Evolutionary conservation across 2,797 vertebrate species (phyloP).

Genomic region (Pseudocheirus occidentalis): DNA sequence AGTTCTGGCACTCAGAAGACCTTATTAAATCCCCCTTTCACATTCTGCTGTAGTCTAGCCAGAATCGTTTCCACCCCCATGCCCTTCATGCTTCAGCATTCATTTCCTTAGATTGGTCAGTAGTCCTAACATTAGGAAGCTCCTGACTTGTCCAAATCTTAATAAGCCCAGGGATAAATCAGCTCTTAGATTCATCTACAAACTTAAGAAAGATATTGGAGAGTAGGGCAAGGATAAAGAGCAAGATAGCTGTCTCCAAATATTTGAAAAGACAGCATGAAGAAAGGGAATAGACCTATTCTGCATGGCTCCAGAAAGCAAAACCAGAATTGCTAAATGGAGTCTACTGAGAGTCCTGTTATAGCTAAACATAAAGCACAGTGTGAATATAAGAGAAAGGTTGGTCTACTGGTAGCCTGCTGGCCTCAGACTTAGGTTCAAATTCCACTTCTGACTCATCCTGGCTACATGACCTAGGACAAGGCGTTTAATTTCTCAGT

Average conservation of each 20-base stretch:
- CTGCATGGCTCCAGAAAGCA: neutral
- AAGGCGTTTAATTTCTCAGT: too few species aligned
- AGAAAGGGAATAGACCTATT: neutral
- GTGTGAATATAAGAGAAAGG: neutral
- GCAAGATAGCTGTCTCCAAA: neutral
- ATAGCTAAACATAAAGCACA: neutral
- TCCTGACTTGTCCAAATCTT: neutral
- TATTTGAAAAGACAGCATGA: neutral
- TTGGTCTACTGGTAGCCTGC: neutral
- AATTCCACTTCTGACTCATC: neutral
- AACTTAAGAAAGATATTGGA: neutral
- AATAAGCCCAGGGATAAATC: neutral
- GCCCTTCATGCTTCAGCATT: neutral
- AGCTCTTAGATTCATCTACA: neutral
- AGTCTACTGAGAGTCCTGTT: neutral
- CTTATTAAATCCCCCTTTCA: neutral
- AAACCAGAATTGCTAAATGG: neutral
- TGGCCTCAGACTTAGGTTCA: neutral
- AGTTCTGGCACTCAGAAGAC: neutral
- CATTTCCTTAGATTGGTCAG: neutral
- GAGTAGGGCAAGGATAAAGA: neutral
- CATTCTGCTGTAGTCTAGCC: neutral
- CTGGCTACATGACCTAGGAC: neutral
- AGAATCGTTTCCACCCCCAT: neutral
- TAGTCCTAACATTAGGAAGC: neutral